Conservation (phyloP, 1,140 invertebrate species). For the Asobara japonica region DNA sequence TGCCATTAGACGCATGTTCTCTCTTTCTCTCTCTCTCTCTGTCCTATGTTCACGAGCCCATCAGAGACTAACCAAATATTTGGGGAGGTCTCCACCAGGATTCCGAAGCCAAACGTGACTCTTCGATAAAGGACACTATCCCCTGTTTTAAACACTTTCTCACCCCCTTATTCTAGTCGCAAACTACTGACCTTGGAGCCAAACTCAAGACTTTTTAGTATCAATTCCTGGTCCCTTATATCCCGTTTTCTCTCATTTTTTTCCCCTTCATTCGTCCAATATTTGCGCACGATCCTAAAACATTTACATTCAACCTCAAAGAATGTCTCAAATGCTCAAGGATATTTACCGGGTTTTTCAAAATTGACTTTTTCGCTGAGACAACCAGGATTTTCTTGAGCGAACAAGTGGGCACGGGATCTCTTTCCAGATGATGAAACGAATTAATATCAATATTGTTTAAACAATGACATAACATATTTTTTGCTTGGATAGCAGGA, state of each 20-base stretch:
- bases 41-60: slow-evolving; percentile 30
- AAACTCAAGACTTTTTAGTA: slow-evolving; percentile 41
- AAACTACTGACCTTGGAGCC: neutral
- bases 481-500: no score
- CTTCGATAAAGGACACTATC: slow-evolving; percentile 31
- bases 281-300: neutral
- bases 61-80: slow-evolving; percentile 64
- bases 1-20: slow-evolving; percentile 8
- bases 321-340: no score
- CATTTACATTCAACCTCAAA: no score
- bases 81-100: slow-evolving; percentile 53
- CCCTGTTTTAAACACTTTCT: slow-evolving; percentile 49
- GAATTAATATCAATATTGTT: no score
- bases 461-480: no score
- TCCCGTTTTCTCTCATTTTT: slow-evolving; percentile 12
- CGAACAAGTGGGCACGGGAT: no score
- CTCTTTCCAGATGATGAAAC: no score
- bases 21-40: slow-evolving; percentile 17
- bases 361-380: no score
- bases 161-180: neutral
- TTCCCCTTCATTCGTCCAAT: slow-evolving; percentile 2
- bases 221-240: slow-evolving; percentile 35
- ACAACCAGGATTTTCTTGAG: no score
- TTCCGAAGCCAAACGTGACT: slow-evolving; percentile 28
- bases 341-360: no score